Base-by-base conservation (phyloP, 2,888 invertebrate genomes). In the Agelastica alni region DNA sequence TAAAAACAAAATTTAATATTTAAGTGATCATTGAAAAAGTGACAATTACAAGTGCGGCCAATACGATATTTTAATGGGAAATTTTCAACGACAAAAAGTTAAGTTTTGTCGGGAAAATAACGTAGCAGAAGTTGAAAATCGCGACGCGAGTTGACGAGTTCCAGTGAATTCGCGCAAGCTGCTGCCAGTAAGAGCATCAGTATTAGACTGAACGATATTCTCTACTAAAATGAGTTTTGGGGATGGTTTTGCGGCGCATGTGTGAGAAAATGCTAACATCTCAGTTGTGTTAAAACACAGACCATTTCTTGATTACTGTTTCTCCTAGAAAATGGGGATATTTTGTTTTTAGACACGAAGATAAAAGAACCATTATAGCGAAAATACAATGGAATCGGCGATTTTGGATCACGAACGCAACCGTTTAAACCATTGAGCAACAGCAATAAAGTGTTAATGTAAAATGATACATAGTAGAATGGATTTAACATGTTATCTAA, bases 231-330 rank as follows among this genome's bases (percentile, higher is more conserved):
- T 39, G 31, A 18, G 53, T 48, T 43, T 53, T 48, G 30, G 30
- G 37, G 45, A 30, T 37, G 9, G 43, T 48, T 53, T 47, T 42
- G 20, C 16, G 17, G 53, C 53, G 53, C 53, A 53, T 53, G 53
- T 53, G 53, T 43, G 43, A 37, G 48, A 44, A 43, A 53, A 53
- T 44, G 30, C 48, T 43, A 53, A 53, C 53, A 53, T 53, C 53
- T 53, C 53, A 53, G 53, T 53, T 48, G 53, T 43, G 34, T 53
- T 48, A 48, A 37, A 36, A 53, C 42, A 47, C 22, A 37, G 30
- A 42, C 43, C 48, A 28, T 48, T 48, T 47, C 42, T 42, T 53
- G 41, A 47, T 47, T 53, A 47, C 34, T 37, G 18, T 18, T 28
- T 18, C 31, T 30, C 28, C 22, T 36, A 17, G 37, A 26, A 36